Base-by-base conservation (phyloP, 2,888 invertebrate genomes). In the Diaprepes abbreviatus region DNA sequence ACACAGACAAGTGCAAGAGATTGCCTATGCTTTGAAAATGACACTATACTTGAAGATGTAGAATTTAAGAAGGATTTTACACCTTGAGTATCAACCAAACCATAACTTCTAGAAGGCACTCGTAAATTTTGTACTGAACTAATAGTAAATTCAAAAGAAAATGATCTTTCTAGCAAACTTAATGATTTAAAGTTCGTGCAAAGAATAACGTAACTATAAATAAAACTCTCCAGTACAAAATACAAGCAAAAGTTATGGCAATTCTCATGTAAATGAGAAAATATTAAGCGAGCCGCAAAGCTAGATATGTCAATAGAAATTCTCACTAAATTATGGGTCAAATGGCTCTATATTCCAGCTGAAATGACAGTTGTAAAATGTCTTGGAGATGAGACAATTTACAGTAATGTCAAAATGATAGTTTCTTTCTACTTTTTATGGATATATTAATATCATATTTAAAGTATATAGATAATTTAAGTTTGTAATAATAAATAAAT, bases 321-420 rank as follows among this genome's bases (percentile, higher is more conserved):
- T 74, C 69, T 65, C 74, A 76, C 72, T 76, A 77, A 78, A 78
- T 77, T 76, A 74, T 59, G 64, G 31, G 71, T 59, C 54, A 69
- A 78, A 77, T 68, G 73, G 75, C 75, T 74, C n/a, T 54, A 64
- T 55, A 50, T 63, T 36, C 36, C 28, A 35, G 21, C 17, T n/a
- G 28, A 36, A 55, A 24, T 36, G 55, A 35, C 36, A 55, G 55
- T 21, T 35, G 19, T 19, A 55, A 36, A 16, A 36, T 9, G 38
- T 12, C 12, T 17, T 35, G 10, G 17, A 55, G 6, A 12, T 10
- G 52, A 24, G 24, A 24, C 10, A 52, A 31, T 50, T 24, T 31
- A 10, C 16, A 7, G 9, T 24, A 50, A 28, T 50, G 50, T 6
- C 28, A 50, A 48, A 17, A 14, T 28, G 7, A 0, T 38, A 14